Percentiles rank a stretch among this genome's conserved stretches.
These are phyloP conservation scores for Polydrusus cervinus DNA, from an alignment of 2,888 invertebrate genomes.

Conservation along the genomic window DNA sequence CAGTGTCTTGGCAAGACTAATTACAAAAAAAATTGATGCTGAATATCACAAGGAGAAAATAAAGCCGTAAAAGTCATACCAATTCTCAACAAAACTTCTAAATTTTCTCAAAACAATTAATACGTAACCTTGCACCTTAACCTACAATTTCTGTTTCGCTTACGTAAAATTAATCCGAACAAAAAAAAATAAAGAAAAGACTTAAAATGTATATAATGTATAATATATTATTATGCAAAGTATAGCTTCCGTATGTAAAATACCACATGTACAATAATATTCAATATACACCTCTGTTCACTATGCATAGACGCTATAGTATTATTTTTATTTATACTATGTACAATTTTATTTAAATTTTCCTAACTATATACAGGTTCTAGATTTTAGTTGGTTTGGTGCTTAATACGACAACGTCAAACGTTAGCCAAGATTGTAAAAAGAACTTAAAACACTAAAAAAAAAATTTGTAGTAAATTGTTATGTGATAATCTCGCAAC, in stretches of 20 bases:
- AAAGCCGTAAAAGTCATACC: too few species aligned
- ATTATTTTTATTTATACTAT: slow-evolving; percentile 53
- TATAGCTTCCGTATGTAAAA: slow-evolving; percentile 66
- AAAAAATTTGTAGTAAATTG: background rate
- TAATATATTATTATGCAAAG: slow-evolving; percentile 64
- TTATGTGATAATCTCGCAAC: slow-evolving; percentile 17
- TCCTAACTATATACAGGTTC: slow-evolving; percentile 65
- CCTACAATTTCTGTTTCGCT: slow-evolving; percentile 64
- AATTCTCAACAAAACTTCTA: background rate
- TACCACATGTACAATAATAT: slow-evolving; percentile 65
- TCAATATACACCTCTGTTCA: slow-evolving; percentile 60
- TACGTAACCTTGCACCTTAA: slow-evolving; percentile 11
- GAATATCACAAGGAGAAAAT: too few species aligned
- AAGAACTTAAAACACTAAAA: background rate
- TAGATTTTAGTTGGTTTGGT: slow-evolving; percentile 57
- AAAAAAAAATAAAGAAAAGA: slow-evolving; percentile 63
- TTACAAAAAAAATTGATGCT: too few species aligned
- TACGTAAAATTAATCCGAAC: slow-evolving; percentile 69
- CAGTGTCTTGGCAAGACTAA: too few species aligned
- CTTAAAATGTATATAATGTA: slow-evolving; percentile 59
- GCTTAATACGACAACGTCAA: slow-evolving; percentile 37
- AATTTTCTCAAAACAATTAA: background rate
- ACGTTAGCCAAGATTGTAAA: slow-evolving; percentile 14
- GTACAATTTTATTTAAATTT: slow-evolving; percentile 61
- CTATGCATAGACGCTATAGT: slow-evolving; percentile 52